Base-by-base conservation (phyloP, 2,797 vertebrate species). In the Ctenopoma kingsleyae region DNA sequence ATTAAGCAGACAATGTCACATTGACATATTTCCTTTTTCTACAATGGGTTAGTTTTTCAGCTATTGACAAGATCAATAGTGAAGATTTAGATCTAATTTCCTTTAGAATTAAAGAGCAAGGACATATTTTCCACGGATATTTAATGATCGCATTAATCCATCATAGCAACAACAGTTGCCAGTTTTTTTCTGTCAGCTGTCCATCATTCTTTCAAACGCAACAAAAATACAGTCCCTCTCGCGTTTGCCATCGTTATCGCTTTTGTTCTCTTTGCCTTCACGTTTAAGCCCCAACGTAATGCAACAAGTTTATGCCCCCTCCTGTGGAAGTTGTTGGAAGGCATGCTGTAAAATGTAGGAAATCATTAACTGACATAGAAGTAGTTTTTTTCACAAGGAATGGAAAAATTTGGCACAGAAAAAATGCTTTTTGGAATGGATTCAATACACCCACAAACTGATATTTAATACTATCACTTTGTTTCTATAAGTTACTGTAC, bases 401-500 rank as follows among this genome's bases (percentile, higher is more conserved):
- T 30, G 19, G 11, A n/a, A 41, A 32, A 64, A 55, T 38, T 56
- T 13, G 3, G 61, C 54, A 49, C 35, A 8, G 32, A 53, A 57
- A 74, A 75, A 68, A 10, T 40, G 23, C 40, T 46, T 44, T n/a
- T 49, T 63, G 61, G 76, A 78, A 60, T n/a, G 30, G 12, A 3
- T 54, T 74, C 57, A 78, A 52, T 53, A 59, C 66, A 40, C 32
- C 49, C 75, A 70, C 75, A 81, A 74, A 81, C 62, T 65, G 58
- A 63, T 67, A 36, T 67, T 75, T 68, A 71, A 66, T 25, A 66
- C 15, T 19, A 41, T 11, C 47, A 55, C n/a, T 44, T 20, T 10
- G 11, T 25, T 40, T 55, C 13, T 27, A 1, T 49, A 56, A 49
- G 10, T 20, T 23, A 16, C 35, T 16, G 27, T 3, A n/a, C 25